Evolutionary conservation across 2,113 vertebrate species (phyloP), one percentile per base, ranked within the genome.

Genomic region (Cyphomyrus plagiostoma): DNA sequence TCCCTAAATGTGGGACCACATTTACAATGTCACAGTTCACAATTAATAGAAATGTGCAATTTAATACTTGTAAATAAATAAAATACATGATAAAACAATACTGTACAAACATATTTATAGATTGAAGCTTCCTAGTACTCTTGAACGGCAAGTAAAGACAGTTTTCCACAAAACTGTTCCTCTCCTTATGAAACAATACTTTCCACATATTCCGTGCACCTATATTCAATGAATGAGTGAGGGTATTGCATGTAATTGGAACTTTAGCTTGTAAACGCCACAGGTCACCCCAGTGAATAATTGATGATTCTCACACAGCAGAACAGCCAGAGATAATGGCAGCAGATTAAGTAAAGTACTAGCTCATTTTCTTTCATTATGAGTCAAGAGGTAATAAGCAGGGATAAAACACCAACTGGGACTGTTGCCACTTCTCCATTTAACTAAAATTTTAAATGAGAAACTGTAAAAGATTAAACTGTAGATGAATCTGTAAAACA

Each of bases 291-390:
- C 15, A n/a, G 23, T 30, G 39, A 82, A 35, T 53, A 88, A 50
- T n/a, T 86, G 46, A 21, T 26, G 46, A n/a, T 26, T 49, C 83
- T 5, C 83, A 86, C 3, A 62, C 87, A 80, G 30, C 84, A 35
- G n/a, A 45, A n/a, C 52, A 86, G 58, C 88, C 89, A 88, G 13
- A 52, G 91, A 90, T 92, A 92, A 92, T 90, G 91, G 86, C 48
- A 6, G 88, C 35, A 74, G 56, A 86, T 90, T 84, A 92, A 88
- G 87, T 48, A 85, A 90, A 92, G 89, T 89, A 90, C 87, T 91
- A 90, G 90, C 92, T 90, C 93, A 92, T 92, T 89, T 92, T 92
- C 91, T 89, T 86, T 87, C 91, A 93, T 93, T 93, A 93, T 86
- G 90, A 91, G 88, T 93, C 90, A 90, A 93, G 94, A 91, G 91